Evolutionary conservation across 2,888 invertebrate species (phyloP).

Genomic region (Sarcophaga caerulescens): DNA sequence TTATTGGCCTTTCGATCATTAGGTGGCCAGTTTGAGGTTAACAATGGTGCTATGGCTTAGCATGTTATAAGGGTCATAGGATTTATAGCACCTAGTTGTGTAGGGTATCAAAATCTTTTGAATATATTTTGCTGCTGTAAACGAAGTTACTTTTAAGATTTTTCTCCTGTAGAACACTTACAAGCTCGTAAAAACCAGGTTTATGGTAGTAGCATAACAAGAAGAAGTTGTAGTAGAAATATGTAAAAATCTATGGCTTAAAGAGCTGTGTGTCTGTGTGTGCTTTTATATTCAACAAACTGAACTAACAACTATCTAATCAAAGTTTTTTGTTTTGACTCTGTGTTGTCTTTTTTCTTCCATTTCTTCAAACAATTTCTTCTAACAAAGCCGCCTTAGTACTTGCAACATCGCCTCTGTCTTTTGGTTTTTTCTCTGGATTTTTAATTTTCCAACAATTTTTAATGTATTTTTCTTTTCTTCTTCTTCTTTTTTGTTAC

Average conservation of each 20-base stretch:
- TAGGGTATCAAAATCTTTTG: constrained; percentile 15
- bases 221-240: too few relatives aligned
- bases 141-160: constrained; percentile 41
- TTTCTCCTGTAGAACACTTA: background rate
- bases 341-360: background rate
- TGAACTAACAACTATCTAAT: constrained; percentile 68
- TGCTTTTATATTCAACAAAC: constrained; percentile 16
- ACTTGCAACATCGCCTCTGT: background rate
- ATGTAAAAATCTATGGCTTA: background rate
- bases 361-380: constrained; percentile 53
- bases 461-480: background rate
- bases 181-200: background rate
- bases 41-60: too few relatives aligned
- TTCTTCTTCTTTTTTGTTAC: background rate
- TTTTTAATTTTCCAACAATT: constrained; percentile 1
- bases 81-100: too few relatives aligned
- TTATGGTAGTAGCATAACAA: background rate
- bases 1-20: too few relatives aligned
- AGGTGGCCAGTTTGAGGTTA: too few relatives aligned
- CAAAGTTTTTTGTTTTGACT: constrained; percentile 52
- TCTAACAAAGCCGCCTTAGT: constrained; percentile 29
- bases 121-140: constrained; percentile 58
- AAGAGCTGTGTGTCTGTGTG: background rate
- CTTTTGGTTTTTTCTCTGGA: background rate
- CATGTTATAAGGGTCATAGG: too few relatives aligned